Conservation (phyloP, 2,888 invertebrate species). For the Tetragonisca angustula region DNA sequence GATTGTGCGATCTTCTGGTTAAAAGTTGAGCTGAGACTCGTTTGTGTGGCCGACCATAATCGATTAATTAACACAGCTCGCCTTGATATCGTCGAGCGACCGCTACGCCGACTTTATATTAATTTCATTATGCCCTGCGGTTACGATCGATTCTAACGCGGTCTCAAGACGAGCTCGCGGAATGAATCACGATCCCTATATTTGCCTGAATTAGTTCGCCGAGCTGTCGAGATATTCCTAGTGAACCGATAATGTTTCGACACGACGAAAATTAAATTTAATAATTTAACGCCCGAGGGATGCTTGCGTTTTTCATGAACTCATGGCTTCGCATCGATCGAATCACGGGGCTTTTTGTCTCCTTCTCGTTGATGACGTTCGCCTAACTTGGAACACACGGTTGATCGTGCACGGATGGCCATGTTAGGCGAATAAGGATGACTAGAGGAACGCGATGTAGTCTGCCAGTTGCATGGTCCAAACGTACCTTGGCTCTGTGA, state of each 20-base stretch:
- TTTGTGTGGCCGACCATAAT: neutral
- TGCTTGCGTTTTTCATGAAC: neutral
- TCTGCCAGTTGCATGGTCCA: neutral
- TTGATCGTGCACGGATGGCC: conserved; percentile 43
- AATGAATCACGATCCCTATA: conserved; percentile 15
- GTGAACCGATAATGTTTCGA: conserved; percentile 25
- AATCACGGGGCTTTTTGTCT: conserved; percentile 26
- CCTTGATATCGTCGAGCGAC: neutral
- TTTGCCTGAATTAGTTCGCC: neutral
- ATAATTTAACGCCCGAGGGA: conserved; percentile 23
- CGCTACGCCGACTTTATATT: conserved; percentile 16
- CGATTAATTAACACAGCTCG: conserved; percentile 21
- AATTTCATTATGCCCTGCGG: conserved; percentile 28
- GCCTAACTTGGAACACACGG: conserved; percentile 26
- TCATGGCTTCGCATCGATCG: neutral
- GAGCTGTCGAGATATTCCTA: neutral
- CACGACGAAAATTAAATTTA: conserved; percentile 1
- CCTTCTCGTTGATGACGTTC: conserved; percentile 3
- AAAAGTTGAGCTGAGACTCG: neutral
- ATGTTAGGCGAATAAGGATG: conserved; percentile 35
- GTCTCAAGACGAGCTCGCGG: neutral
- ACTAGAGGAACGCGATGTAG: conserved; percentile 19
- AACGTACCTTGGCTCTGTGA: neutral
- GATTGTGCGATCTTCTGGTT: neutral
- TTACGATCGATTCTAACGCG: neutral